Conservation (phyloP, 2,888 invertebrate species). For the Petrolisthes cinctipes region DNA sequence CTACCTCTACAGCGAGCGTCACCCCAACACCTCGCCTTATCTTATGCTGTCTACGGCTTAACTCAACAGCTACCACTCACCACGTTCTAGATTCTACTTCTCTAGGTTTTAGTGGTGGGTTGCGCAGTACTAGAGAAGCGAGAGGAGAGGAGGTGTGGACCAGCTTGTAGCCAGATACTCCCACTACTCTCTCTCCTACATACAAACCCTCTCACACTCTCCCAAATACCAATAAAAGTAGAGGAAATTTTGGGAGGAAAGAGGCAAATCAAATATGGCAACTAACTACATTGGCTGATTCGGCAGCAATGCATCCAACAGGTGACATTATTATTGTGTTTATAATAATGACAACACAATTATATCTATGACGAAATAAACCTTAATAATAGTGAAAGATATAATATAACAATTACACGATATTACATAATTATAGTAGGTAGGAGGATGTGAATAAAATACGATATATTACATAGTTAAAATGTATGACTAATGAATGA, state of each 20-base stretch:
- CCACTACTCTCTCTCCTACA: neutral
- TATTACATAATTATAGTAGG: too few species aligned
- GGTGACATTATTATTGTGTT: too few species aligned
- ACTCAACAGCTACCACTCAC: constrained; percentile 33
- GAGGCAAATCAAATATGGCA: neutral
- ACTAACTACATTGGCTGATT: neutral
- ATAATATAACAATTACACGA: too few species aligned
- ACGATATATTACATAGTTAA: too few species aligned
- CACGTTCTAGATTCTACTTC: constrained; percentile 24
- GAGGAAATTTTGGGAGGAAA: neutral
- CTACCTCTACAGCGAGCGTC: too few species aligned
- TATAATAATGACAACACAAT: too few species aligned
- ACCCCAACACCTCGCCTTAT: constrained; percentile 15
- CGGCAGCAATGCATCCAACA: too few species aligned
- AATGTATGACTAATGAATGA: too few species aligned
- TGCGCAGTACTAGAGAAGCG: constrained; percentile 32
- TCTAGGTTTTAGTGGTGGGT: constrained; percentile 22
- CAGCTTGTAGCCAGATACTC: neutral
- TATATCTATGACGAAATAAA: too few species aligned
- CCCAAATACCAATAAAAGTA: neutral
- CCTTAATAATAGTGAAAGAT: too few species aligned
- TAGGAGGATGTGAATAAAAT: too few species aligned
- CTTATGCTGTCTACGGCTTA: neutral
- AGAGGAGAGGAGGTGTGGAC: neutral
- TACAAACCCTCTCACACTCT: neutral